Evolutionary conservation across 2,113 vertebrate genomes (phyloP).

Genomic region (Odocoileus hemionus): DNA sequence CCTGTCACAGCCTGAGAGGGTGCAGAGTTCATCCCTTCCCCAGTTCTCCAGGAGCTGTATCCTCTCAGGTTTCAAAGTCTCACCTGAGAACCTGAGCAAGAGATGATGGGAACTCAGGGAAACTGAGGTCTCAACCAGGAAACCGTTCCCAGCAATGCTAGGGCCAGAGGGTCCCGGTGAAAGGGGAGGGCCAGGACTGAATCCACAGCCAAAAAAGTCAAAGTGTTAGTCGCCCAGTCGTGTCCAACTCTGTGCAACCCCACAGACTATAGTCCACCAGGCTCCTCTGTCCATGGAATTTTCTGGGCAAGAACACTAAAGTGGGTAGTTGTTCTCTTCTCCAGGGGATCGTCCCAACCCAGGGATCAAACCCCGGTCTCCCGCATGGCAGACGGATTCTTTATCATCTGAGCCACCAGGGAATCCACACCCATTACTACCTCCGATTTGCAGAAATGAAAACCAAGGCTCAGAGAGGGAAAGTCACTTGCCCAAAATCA

Average conservation of each 20-base stretch:
- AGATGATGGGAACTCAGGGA: not conserved
- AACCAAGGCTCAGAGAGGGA: not conserved
- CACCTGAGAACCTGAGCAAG: not conserved
- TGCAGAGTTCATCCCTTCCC: not conserved
- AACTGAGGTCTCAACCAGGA: not conserved
- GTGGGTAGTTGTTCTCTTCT: not conserved
- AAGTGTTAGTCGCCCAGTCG: not conserved
- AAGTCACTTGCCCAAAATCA: not conserved
- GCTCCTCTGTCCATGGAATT: not conserved
- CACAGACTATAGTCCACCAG: not conserved
- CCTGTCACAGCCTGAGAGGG: not conserved
- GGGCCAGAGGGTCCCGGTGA: not conserved
- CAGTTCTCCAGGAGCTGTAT: not conserved
- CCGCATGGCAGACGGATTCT: rapidly evolving
- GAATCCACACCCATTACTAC: not conserved
- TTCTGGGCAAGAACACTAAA: not conserved
- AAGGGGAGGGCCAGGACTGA: not conserved
- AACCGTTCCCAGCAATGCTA: not conserved
- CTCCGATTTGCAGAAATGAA: not conserved
- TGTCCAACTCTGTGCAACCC: not conserved
- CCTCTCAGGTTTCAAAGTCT: not conserved
- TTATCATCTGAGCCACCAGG: not conserved
- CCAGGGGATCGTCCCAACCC: not conserved
- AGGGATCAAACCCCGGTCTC: not conserved
- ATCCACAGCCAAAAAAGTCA: not conserved